Conservation (phyloP, 2,113 vertebrate species). For the Burhinus oedicnemus region DNA sequence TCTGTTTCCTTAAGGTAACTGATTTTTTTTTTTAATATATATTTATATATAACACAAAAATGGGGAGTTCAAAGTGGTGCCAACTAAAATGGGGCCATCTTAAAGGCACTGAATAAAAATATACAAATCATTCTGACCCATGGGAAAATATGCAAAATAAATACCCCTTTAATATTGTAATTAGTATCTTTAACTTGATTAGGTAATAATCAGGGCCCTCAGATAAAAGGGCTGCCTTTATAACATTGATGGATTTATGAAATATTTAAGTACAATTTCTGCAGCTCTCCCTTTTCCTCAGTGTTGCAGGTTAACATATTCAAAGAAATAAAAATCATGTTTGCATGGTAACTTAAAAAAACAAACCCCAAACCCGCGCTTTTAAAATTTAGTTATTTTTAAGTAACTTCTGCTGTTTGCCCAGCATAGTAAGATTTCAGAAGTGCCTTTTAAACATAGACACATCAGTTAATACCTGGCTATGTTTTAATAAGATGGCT, state of each 20-base stretch:
- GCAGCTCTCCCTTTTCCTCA: slow-evolving; percentile 69
- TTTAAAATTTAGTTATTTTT: neutral
- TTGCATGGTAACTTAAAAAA: slow-evolving; percentile 43
- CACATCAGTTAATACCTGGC: neutral
- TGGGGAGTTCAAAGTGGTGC: neutral
- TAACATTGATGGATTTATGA: neutral
- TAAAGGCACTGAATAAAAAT: neutral
- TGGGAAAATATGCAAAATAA: neutral
- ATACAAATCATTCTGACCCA: neutral
- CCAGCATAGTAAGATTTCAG: neutral
- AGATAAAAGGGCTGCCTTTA: neutral
- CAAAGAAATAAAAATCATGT: slow-evolving; percentile 54
- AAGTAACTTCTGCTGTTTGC: neutral
- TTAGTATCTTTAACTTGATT: neutral
- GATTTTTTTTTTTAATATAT: neutral
- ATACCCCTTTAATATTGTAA: neutral
- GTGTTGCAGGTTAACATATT: slow-evolving; percentile 72
- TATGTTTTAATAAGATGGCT: slow-evolving; percentile 1
- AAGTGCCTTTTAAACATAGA: neutral
- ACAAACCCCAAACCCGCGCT: neutral
- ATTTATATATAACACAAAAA: neutral
- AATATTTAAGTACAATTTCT: slow-evolving; percentile 22
- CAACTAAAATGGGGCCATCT: neutral
- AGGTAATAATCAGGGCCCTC: neutral
- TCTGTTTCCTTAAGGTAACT: neutral